A percentile compares a stretch with the other conserved stretches of the same genome.
phyloP scores from a whole-genome alignment of 2,797 vertebrate genomes.

The Emydoidea blandingii region DNA sequence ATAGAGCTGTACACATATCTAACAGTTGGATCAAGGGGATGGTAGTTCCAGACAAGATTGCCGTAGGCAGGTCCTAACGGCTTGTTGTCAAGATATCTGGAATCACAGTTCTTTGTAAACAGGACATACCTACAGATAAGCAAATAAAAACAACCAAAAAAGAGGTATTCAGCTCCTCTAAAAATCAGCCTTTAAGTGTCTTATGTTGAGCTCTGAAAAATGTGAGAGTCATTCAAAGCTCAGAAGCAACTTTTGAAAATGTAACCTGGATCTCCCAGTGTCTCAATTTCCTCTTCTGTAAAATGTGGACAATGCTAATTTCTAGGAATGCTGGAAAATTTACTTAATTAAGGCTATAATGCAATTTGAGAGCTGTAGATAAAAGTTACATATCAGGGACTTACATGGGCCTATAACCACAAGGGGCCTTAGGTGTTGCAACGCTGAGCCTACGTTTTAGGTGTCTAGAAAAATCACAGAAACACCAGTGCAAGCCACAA shows the following conservation, averaged over 20 bases:
- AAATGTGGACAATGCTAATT: neutral
- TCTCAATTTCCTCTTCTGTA: neutral
- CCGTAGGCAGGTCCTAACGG: too few species aligned
- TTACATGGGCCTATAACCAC: too few species aligned
- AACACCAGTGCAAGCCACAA: too few species aligned
- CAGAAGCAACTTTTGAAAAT: neutral
- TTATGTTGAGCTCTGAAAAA: neutral
- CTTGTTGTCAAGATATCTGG: too few species aligned
- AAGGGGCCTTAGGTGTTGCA: too few species aligned
- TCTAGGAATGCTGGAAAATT: rapidly evolving
- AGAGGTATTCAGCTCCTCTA: too few species aligned
- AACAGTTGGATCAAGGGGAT: too few species aligned
- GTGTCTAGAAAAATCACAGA: too few species aligned
- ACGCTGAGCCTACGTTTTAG: too few species aligned
- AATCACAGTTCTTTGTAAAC: neutral
- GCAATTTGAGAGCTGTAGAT: neutral
- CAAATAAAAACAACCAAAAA: neutral
- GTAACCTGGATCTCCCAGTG: neutral
- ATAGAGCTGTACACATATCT: too few species aligned
- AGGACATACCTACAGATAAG: neutral
- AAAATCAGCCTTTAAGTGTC: neutral
- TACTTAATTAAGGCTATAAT: neutral
- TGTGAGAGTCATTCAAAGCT: neutral
- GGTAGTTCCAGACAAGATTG: too few species aligned
- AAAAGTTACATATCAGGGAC: neutral